Base-by-base conservation (phyloP, 2,113 vertebrate species). In the Trematocara macrostoma region DNA sequence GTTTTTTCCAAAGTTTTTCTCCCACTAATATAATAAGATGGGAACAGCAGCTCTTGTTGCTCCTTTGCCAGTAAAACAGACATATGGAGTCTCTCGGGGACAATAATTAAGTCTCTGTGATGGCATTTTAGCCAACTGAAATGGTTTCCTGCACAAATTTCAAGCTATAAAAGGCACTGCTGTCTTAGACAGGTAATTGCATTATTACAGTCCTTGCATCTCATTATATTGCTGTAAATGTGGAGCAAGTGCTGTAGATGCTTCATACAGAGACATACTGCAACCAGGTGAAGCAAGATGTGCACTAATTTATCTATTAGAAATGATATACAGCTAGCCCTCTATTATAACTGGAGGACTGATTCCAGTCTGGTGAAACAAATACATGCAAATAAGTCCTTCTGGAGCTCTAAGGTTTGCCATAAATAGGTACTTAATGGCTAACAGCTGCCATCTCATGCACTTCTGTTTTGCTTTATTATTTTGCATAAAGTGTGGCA, bases 391-490 rank as follows among this genome's bases (percentile, higher is more conserved):
- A 87, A 29, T 11, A 56, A 78, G 67, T 88, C 88, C 81, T 80
- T 76, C 84, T 81, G 78, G 88, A 87, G 83, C 82, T 86, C 57
- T 80, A 87, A 80, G 74, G 71, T 89, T 84, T 81, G 34, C 87
- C 67, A 86, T 92, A 92, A 92, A 90, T 92, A 87, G 85, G 53
- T 82, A 49, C 82, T 29, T 89, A 87, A 92, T 87, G 80, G 52
- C 80, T 31, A 86, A 84, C 89, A 90, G 83, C 89, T 92, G 88
- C 67, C 87, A 89, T 45, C 15, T 4, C 53, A 45, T 88, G 26
- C 42, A 84, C 83, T 74, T 89, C 74, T 84, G 81, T 88, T 92
- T 87, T 87, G 45, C 47, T 88, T 89, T 82, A 86, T 84, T 84
- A 81, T 89, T 91, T 88, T 78, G 78, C 81, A 93, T 88, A 61